Conservation (phyloP, 2,113 vertebrate genomes). For the Larimichthys polyactis region DNA sequence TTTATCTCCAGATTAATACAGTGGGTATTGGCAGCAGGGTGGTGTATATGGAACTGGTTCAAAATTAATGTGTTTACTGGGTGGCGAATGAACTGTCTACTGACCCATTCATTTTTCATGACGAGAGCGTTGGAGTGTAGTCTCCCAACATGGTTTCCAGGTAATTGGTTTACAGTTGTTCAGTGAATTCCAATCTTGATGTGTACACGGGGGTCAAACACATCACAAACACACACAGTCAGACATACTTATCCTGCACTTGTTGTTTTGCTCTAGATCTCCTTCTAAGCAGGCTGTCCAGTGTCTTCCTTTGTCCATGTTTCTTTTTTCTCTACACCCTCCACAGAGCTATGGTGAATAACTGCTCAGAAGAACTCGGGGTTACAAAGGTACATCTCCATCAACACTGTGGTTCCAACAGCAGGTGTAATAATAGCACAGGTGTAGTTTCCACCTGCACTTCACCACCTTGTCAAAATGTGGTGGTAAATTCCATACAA, state of each 20-base stretch:
- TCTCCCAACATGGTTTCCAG: not conserved
- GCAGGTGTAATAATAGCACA: constrained; percentile 10
- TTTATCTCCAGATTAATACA: too few relatives aligned
- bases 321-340: not conserved
- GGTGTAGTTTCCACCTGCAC: not conserved
- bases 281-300: not conserved
- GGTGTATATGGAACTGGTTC: too few relatives aligned
- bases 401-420: not conserved
- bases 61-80: too few relatives aligned
- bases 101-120: not conserved
- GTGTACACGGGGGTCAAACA: not conserved
- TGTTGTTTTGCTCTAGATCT: not conserved
- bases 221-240: not conserved
- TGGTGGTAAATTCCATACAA: not conserved
- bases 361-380: not conserved
- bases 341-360: not conserved
- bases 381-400: not conserved
- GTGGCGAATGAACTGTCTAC: not conserved
- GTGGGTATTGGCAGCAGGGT: too few relatives aligned
- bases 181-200: not conserved
- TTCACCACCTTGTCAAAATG: constrained; percentile 1
- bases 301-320: not conserved
- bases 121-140: not conserved
- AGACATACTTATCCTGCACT: not conserved
- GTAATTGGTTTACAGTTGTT: constrained; percentile 6